Percentiles rank a stretch among this genome's conserved stretches.
phyloP scores from a whole-genome alignment of 2,888 invertebrate species.

The Ceratothoa steindachneri region DNA sequence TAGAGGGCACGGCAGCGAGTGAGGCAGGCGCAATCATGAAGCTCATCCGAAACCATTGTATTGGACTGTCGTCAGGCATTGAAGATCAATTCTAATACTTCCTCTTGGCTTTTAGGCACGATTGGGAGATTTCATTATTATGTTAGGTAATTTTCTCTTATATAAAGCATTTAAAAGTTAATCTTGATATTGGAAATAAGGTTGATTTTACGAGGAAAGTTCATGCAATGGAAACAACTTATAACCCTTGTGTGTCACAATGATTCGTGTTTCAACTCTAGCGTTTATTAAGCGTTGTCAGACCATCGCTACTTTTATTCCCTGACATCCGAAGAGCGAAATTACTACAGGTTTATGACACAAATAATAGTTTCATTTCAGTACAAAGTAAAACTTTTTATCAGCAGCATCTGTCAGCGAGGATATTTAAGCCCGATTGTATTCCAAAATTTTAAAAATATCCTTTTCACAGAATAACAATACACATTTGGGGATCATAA shows the following conservation, averaged over 20 bases:
- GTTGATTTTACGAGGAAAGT: too few species aligned
- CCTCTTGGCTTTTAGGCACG: neutral
- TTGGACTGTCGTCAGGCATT: conserved; percentile 40
- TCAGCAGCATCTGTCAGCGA: neutral
- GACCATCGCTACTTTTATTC: neutral
- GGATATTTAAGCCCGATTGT: neutral
- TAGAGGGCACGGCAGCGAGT: conserved; percentile 22
- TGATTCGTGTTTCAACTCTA: conserved; percentile 43
- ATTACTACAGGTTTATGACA: neutral
- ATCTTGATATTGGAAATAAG: too few species aligned
- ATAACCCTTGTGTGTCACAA: conserved; percentile 48
- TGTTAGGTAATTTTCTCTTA: too few species aligned
- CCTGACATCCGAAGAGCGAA: neutral
- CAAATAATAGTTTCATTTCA: neutral
- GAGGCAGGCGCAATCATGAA: conserved; percentile 46
- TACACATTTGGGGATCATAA: neutral
- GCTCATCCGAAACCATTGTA: conserved; percentile 46
- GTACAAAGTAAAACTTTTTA: neutral
- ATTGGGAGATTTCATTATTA: too few species aligned
- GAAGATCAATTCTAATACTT: conserved; percentile 19
- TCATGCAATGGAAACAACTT: conserved; percentile 47
- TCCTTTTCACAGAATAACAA: neutral
- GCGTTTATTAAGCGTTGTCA: neutral
- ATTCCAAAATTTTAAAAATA: neutral
- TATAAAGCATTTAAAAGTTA: too few species aligned